phyloP scores from a whole-genome alignment of 2,797 vertebrate genomes.

The Anas bernieri region DNA sequence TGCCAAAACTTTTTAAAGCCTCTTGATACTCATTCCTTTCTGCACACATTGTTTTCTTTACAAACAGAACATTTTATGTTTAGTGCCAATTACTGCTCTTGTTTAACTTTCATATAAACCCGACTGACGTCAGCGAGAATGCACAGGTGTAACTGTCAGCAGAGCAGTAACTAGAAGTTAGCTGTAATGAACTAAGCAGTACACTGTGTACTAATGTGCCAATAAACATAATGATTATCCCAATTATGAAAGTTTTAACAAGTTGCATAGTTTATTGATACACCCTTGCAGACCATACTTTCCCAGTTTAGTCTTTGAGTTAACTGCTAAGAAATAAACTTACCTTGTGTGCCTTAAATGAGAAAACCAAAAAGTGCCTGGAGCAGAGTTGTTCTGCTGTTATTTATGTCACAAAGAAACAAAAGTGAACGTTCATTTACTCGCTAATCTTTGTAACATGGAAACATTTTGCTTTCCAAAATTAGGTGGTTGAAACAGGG shows the following conservation, averaged over 20 bases:
- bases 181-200: not conserved
- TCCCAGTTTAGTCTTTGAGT: not conserved
- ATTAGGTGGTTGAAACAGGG: constrained; percentile 39
- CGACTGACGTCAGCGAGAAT: not conserved
- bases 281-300: not conserved
- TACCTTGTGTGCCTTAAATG: not conserved
- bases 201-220: not conserved
- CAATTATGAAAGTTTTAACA: not conserved
- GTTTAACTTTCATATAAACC: constrained; percentile 2
- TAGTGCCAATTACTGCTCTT: constrained; percentile 26
- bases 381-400: not conserved
- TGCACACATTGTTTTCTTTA: constrained; percentile 56
- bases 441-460: constrained; percentile 49
- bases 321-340: not conserved
- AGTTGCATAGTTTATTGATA: not conserved
- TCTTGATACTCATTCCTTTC: constrained; percentile 38
- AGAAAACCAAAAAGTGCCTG: not conserved
- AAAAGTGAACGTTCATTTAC: constrained; percentile 45
- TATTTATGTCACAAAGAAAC: constrained; percentile 46
- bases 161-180: not conserved
- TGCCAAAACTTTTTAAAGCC: constrained; percentile 18
- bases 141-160: not conserved
- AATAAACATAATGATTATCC: not conserved
- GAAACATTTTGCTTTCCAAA: constrained; percentile 58
- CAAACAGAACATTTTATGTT: constrained; percentile 49